Base-by-base conservation (phyloP, 2,797 vertebrate genomes). In the Nyctibius grandis region DNA sequence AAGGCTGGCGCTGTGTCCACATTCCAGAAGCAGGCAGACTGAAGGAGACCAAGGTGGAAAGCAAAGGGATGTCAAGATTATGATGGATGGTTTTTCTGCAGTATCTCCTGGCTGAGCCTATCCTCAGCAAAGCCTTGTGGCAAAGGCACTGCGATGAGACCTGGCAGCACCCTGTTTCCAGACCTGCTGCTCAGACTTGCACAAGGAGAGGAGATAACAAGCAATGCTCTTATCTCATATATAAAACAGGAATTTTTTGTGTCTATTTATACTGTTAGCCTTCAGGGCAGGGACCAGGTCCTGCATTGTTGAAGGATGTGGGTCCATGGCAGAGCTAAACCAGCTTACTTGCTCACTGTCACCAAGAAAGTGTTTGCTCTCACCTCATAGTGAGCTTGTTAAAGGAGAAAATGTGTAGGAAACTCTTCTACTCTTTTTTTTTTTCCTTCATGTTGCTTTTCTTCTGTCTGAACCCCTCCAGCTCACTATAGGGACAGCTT, bases 1-100 rank as follows among this genome's bases (percentile, higher is more conserved):
- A 65, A 83, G 85, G 64, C 38, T 77, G 70, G n/a, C 33, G 11
- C 84, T 94, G 84, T 75, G 68, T 94, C 81, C 78, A 59, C 81
- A 13, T 31, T 78, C 50, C 86, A 61, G 77, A 53, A 85, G 75
- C 60, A 70, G 72, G 64, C 80, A 91, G 78, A 51, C 1, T 0
- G 91, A 68, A 77, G 63, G 70, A 74, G 56, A 91, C 31, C 38
- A 78, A 68, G 82, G 81, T 64, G 38, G 42, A 80, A 91, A 85
- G 78, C 31, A 54, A 36, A 77, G 51, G 25, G 40, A 33, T 74
- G 65, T 70, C 51, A n/a, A 53, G 45, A 45, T 28, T 50, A 33
- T 0, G 15, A 42, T 22, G 53, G 33, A 47, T 8, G 3, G 9
- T 33, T 89, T 77, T 78, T 47, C 2, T 83, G 22, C 74, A 25